Evolutionary conservation across 2,888 invertebrate species (phyloP).

Genomic region (Nesidiocoris tenuis): DNA sequence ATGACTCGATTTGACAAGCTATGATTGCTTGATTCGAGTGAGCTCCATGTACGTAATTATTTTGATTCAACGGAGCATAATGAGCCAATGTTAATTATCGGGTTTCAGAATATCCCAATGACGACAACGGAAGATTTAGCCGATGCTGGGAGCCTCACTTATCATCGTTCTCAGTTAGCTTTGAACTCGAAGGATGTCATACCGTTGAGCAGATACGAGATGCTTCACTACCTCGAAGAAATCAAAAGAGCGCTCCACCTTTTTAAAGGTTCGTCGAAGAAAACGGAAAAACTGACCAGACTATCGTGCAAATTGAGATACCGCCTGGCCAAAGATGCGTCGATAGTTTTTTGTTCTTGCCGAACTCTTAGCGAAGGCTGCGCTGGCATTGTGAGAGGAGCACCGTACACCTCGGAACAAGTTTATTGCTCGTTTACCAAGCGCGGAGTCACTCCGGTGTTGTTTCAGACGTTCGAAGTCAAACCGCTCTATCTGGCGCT

Average conservation of each 20-base stretch:
- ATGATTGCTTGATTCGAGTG: no score
- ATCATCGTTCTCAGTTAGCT: not conserved
- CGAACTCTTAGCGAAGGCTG: slow-evolving; percentile 10
- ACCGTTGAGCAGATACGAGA: not conserved
- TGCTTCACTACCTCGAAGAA: not conserved
- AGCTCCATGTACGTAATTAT: no score
- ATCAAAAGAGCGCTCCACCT: not conserved
- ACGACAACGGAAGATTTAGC: no score
- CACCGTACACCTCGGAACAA: not conserved
- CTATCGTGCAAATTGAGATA: slow-evolving; percentile 17
- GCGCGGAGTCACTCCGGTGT: slow-evolving; percentile 73
- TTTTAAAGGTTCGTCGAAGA: not conserved
- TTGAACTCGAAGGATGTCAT: not conserved
- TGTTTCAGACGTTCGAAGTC: slow-evolving; percentile 68
- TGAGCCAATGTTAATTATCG: no score
- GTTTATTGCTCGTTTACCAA: slow-evolving; percentile 43
- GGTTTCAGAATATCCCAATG: no score
- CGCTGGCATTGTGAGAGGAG: slow-evolving; percentile 9
- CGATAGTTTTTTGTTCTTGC: slow-evolving; percentile 9
- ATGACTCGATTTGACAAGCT: no score
- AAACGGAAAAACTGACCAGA: not conserved
- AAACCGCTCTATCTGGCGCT: slow-evolving; percentile 71
- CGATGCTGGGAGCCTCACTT: not conserved
- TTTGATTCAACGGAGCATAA: no score
- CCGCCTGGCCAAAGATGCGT: not conserved